Conservation (phyloP, 2,888 invertebrate genomes). For the Heteromurus nitidus region DNA sequence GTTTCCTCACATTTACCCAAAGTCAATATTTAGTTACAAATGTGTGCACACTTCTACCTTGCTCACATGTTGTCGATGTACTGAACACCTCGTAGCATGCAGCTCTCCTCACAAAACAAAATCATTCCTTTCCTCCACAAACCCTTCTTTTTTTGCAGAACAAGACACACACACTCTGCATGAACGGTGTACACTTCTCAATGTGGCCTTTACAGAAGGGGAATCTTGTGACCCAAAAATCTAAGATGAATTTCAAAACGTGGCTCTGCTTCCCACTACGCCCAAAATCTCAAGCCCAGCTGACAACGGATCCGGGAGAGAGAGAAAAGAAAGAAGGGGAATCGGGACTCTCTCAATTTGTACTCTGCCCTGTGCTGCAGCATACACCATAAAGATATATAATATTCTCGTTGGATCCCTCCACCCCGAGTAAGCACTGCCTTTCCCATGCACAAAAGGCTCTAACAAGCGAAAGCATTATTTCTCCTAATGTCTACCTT, state of each 20-base stretch:
- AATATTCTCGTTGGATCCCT: background rate
- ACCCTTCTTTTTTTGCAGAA: background rate
- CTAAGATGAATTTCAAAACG: constrained; percentile 30
- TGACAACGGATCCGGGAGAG: constrained; percentile 55
- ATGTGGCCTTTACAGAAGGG: background rate
- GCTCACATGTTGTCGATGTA: background rate
- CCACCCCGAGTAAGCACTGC: background rate
- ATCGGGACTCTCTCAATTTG: constrained; percentile 32
- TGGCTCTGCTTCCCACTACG: constrained; percentile 59
- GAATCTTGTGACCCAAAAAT: constrained; percentile 52
- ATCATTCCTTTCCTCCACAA: background rate
- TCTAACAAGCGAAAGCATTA: too few species aligned
- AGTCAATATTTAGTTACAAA: too few species aligned
- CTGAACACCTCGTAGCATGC: background rate
- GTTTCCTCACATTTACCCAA: too few species aligned
- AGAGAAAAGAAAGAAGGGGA: constrained; percentile 8
- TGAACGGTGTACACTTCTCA: background rate
- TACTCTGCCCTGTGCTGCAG: background rate
- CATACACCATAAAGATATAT: background rate
- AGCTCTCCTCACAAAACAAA: background rate
- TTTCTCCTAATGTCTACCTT: too few species aligned
- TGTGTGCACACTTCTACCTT: background rate
- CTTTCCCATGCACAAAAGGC: too few species aligned
- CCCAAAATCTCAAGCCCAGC: constrained; percentile 56
- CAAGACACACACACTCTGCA: background rate